phyloP scores from a whole-genome alignment of 2,113 vertebrate species.

The human (Homo sapiens) region GRCh38 chr2:185002001-185002500 shows the following conservation, averaged over 20 bases:
- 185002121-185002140: slow-evolving; percentile 72
- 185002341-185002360: slow-evolving; percentile 49
- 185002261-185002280: slow-evolving; percentile 56
- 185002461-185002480: background rate
- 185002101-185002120: slow-evolving; percentile 48
- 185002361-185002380: slow-evolving; percentile 72
- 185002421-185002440: background rate
- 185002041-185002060: background rate
- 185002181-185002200: slow-evolving; percentile 81
- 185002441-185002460: background rate
- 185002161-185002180: slow-evolving; percentile 77
- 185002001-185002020: slow-evolving; percentile 41
- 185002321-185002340: slow-evolving; percentile 79
- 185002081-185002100: slow-evolving; percentile 51
- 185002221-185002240: slow-evolving; percentile 83
- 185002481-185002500: background rate
- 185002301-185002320: slow-evolving; percentile 72
- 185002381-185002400: slow-evolving; percentile 4
- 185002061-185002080: background rate
- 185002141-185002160: slow-evolving; percentile 74
- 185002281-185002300: slow-evolving; percentile 75
- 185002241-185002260: slow-evolving; percentile 85
- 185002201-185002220: slow-evolving; percentile 76
- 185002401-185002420: background rate
- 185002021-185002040: slow-evolving; percentile 55